Conservation (phyloP, 2,888 invertebrate species). For the Bruchidius siliquastri region DNA sequence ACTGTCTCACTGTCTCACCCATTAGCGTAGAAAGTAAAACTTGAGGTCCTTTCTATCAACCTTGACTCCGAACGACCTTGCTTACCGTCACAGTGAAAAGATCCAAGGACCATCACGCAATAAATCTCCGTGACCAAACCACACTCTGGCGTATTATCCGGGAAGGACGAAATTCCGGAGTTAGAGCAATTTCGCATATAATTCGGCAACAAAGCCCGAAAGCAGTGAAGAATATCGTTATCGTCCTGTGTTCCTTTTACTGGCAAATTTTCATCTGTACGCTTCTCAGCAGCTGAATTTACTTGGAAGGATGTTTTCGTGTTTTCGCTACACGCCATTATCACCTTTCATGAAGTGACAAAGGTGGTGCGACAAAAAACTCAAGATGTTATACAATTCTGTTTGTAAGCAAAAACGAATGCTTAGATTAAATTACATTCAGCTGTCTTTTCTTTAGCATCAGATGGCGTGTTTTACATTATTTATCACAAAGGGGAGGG, state of each 20-base stretch:
- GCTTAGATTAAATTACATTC: too few relatives aligned
- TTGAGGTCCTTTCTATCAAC: too few relatives aligned
- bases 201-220: not conserved
- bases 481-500: too few relatives aligned
- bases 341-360: not conserved
- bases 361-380: not conserved
- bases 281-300: not conserved
- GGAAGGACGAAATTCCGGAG: not conserved
- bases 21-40: too few relatives aligned
- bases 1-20: too few relatives aligned
- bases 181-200: not conserved
- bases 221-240: not conserved
- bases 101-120: too few relatives aligned
- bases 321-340: not conserved
- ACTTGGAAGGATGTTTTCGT: not conserved
- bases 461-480: not conserved
- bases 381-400: not conserved
- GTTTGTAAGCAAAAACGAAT: not conserved
- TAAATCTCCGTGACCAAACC: too few relatives aligned
- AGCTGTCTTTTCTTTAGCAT: not conserved
- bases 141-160: not conserved
- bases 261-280: not conserved
- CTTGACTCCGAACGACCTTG: too few relatives aligned
- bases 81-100: too few relatives aligned
- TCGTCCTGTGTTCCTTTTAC: not conserved